These are phyloP conservation scores for Martes martes DNA, from an alignment of 2,113 vertebrate genomes.

Conservation along the genomic window DNA sequence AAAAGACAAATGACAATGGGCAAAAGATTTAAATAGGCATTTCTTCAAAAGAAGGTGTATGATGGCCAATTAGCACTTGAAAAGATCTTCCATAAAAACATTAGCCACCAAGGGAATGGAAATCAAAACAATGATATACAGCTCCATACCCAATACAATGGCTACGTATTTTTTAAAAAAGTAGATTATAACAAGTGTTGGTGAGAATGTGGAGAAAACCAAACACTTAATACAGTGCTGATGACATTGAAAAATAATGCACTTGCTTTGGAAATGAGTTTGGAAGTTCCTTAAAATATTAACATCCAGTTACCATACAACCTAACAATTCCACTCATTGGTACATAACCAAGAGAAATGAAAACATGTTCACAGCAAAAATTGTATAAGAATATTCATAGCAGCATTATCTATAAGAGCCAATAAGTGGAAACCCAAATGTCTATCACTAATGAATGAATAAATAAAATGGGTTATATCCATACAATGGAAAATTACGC, in stretches of 20 bases:
- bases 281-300: background rate
- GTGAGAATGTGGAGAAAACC: background rate
- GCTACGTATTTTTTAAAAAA: background rate
- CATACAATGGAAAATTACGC: background rate
- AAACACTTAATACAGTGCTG: background rate
- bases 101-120: background rate
- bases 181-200: background rate
- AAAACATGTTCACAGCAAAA: background rate
- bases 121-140: background rate
- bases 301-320: background rate
- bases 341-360: background rate
- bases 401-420: background rate
- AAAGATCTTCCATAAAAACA: background rate
- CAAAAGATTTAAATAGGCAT: background rate
- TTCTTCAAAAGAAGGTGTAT: background rate
- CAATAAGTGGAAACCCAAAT: background rate
- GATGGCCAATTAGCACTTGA: background rate
- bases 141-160: background rate
- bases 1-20: background rate
- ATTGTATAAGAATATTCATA: background rate
- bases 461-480: background rate
- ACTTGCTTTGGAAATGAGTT: background rate
- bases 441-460: background rate
- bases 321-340: background rate
- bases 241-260: background rate